A percentile compares a stretch with the other conserved stretches of the same genome.
Conservation (phyloP, 2,888 invertebrate genomes). For the Sclerodermus sp. region DNA sequence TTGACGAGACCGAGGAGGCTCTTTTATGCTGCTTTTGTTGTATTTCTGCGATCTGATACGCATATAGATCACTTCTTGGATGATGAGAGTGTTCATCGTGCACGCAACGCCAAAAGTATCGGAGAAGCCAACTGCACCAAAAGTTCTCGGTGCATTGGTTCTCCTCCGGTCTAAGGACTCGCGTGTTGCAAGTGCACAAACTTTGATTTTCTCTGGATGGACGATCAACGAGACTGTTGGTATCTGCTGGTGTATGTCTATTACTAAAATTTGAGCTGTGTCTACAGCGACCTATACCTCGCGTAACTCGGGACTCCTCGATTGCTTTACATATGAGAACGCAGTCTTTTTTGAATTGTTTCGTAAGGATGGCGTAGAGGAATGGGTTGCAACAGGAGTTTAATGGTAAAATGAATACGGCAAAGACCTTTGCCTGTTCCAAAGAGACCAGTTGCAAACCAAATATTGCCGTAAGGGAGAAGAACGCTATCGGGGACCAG, state of each 20-base stretch:
- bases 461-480: slow-evolving; percentile 90
- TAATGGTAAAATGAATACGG: slow-evolving; percentile 92
- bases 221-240: slow-evolving; percentile 80
- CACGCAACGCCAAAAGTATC: slow-evolving; percentile 59
- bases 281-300: slow-evolving; percentile 82
- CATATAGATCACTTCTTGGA: slow-evolving; percentile 66
- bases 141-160: slow-evolving; percentile 22
- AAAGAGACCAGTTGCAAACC: slow-evolving; percentile 88
- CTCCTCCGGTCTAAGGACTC: slow-evolving; percentile 8
- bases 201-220: slow-evolving; percentile 73
- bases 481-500: slow-evolving; percentile 98
- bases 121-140: slow-evolving; percentile 39
- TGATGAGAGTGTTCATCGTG: slow-evolving; percentile 56
- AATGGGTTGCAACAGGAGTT: slow-evolving; percentile 99
- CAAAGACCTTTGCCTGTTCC: slow-evolving; percentile 94
- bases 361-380: slow-evolving; percentile 92
- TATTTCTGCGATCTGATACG: slow-evolving; percentile 75
- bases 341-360: slow-evolving; percentile 97
- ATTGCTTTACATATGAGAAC: slow-evolving; percentile 94
- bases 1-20: slow-evolving; percentile 82
- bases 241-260: slow-evolving; percentile 83
- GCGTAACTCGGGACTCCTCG: slow-evolving; percentile 88
- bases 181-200: too few relatives aligned
- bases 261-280: slow-evolving; percentile 88
- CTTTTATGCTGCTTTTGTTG: slow-evolving; percentile 76